These are phyloP conservation scores for Lophochroa leadbeateri DNA, from an alignment of 2,113 vertebrate species.

Conservation along the genomic window DNA sequence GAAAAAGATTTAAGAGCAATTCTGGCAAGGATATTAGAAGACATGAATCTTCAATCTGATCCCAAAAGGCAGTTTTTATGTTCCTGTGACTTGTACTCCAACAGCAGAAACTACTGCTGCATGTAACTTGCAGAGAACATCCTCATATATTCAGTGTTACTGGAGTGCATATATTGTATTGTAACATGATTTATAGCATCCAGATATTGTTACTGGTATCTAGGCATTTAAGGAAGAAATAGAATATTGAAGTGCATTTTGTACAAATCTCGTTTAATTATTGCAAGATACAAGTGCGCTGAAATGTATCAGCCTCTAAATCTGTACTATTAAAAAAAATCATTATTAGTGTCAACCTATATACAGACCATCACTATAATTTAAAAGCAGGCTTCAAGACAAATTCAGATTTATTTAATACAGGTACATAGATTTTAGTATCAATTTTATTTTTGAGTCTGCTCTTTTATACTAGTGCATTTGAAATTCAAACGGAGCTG, in stretches of 20 bases:
- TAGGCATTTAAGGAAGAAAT: not conserved
- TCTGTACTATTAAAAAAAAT: not conserved
- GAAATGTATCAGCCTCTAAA: not conserved
- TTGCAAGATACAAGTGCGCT: not conserved
- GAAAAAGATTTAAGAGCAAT: not conserved
- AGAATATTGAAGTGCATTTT: not conserved
- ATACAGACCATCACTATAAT: not conserved
- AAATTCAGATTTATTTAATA: not conserved
- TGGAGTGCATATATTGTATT: not conserved
- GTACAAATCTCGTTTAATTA: not conserved
- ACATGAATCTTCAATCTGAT: not conserved
- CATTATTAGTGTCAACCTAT: not conserved
- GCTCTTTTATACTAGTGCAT: not conserved
- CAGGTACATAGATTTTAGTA: not conserved
- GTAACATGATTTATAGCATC: not conserved
- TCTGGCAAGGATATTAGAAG: not conserved
- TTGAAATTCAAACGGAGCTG: constrained; percentile 32
- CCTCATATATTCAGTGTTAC: not conserved
- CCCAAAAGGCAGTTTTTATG: not conserved
- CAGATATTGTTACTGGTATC: not conserved
- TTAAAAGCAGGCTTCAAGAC: not conserved
- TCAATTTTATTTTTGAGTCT: not conserved
- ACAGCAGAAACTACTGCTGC: not conserved
- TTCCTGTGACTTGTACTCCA: not conserved
- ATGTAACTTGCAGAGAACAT: not conserved